Base-by-base conservation (phyloP, 1,140 invertebrate genomes). In the Psilanteris sp. region DNA sequence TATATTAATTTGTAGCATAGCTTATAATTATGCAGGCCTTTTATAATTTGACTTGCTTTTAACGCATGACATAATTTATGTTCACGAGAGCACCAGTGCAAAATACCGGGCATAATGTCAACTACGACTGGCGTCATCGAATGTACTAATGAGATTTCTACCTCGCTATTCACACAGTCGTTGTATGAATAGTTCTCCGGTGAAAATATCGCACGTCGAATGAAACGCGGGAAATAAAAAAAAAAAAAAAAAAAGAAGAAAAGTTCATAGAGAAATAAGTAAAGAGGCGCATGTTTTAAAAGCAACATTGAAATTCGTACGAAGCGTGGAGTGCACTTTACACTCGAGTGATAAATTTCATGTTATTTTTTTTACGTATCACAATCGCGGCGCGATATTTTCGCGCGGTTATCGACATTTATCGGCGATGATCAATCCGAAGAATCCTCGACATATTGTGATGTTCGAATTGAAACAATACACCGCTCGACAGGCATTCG, bases 91-190 rank as follows among this genome's bases (percentile, higher is more conserved):
- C 27, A 13, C 26, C 37, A 64, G 43, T 50, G 57, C 68, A 72
- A 72, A 72, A 64, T 64, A 48, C 55, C 55, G 68, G 54, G 57
- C 39, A 72, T 72, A 64, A 72, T 64, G 57, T 64, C 57, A 64
- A 72, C 68, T 72, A 72, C 48, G 68, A 72, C 68, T 64, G 57
- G 68, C 68, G 50, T 72, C 68, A 72, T 72, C 68, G 68, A 72
- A 64, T 64, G 68, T 72, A 50, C 68, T 72, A 72, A 72, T 57
- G 57, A 72, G 68, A 72, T 72, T 72, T 72, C 57, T 55, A 43
- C 52, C 44, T 71, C 44, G 55, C 44, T 62, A 61, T 71, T 71
- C 67, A 61, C 50, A 27, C 34, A 54, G 55, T 62, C 31, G 66
- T 59, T 48, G 46, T 71, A 32, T 62, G 67, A 71, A 71, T 71